Evolutionary conservation across 2,888 invertebrate genomes (phyloP).

Genomic region (Scaptomyza tumidula): DNA sequence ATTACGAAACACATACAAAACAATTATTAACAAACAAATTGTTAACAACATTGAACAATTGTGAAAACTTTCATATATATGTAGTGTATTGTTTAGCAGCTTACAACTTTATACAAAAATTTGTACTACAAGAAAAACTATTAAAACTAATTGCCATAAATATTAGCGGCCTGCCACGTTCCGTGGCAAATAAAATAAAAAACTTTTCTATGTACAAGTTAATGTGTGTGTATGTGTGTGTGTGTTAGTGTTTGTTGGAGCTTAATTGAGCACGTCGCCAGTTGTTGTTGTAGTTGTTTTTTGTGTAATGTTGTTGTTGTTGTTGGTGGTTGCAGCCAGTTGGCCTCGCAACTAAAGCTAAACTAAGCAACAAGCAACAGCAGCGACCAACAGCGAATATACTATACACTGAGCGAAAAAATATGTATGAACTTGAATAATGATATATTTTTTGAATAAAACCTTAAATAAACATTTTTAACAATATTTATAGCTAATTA

Average conservation of each 20-base stretch:
- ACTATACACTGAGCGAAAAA: constrained; percentile 1
- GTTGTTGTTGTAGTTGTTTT: constrained; percentile 15
- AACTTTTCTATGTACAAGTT: constrained; percentile 41
- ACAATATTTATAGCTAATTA: too few relatives aligned
- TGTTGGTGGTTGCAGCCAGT: constrained; percentile 40
- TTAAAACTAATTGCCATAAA: constrained; percentile 79
- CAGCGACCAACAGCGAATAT: constrained; percentile 3
- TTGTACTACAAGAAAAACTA: constrained; percentile 69
- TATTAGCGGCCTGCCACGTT: constrained; percentile 75
- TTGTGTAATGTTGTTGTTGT: constrained; percentile 22
- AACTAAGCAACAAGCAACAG: constrained; percentile 35
- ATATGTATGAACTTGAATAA: too few relatives aligned
- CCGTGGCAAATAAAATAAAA: constrained; percentile 21
- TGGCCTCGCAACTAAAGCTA: constrained; percentile 44
- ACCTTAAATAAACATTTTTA: too few relatives aligned
- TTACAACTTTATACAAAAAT: constrained; percentile 64
- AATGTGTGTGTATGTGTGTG: constrained; percentile 18
- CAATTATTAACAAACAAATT: constrained; percentile 56
- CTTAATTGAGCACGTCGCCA: constrained; percentile 74
- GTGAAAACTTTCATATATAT: constrained; percentile 16
- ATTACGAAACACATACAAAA: constrained; percentile 4
- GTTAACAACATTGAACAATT: constrained; percentile 59
- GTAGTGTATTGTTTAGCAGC: constrained; percentile 29
- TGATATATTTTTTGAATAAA: too few relatives aligned
- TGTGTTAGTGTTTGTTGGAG: constrained; percentile 22